Conservation (phyloP, 1,140 invertebrate species). For the Batillaria attramentaria region DNA sequence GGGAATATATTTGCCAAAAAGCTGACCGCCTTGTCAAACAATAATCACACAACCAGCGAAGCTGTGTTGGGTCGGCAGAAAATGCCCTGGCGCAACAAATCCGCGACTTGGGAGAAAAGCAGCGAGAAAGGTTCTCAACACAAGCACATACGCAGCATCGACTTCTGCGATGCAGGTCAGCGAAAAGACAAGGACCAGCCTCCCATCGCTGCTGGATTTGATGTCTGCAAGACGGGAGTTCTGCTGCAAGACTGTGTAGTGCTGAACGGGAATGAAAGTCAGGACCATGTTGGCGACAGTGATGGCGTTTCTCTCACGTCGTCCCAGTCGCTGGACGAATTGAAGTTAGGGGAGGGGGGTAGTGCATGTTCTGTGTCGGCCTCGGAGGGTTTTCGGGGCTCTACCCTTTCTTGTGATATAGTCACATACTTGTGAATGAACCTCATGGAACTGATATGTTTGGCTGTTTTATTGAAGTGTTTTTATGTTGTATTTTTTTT, state of each 20-base stretch:
- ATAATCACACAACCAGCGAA: neutral
- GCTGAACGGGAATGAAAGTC: neutral
- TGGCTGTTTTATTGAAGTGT: neutral
- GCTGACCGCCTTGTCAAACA: constrained; percentile 34
- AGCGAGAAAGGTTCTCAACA: neutral
- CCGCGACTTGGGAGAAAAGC: constrained; percentile 38
- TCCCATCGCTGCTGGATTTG: too few relatives aligned
- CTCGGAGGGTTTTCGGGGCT: constrained; percentile 1
- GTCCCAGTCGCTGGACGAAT: neutral
- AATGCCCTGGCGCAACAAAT: constrained; percentile 17
- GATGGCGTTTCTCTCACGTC: constrained; percentile 16
- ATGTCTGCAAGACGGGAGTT: neutral
- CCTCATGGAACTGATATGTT: too few relatives aligned
- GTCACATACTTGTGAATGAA: constrained; percentile 36
- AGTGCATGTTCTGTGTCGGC: constrained; percentile 7
- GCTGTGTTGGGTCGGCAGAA: neutral
- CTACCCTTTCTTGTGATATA: constrained; percentile 32
- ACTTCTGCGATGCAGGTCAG: neutral
- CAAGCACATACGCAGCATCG: constrained; percentile 3
- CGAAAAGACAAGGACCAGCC: neutral
- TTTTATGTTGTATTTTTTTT: neutral
- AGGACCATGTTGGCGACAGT: neutral
- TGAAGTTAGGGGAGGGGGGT: neutral
- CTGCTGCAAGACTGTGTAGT: constrained; percentile 25
- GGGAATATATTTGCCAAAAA: constrained; percentile 48